Base-by-base conservation (phyloP, 2,797 vertebrate genomes). In the Anas capensis region DNA sequence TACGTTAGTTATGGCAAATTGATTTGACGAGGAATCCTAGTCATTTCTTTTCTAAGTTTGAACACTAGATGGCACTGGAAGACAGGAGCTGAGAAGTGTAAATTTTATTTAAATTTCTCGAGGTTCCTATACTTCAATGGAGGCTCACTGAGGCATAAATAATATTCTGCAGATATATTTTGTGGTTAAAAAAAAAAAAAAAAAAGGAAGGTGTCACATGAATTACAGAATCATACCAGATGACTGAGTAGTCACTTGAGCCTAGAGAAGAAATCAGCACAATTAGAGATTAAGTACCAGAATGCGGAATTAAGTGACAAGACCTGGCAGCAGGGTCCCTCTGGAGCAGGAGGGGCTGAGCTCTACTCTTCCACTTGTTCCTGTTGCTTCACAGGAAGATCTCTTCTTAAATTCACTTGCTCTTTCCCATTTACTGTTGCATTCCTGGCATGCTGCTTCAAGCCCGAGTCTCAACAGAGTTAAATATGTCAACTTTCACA, bases 31-130 rank as follows among this genome's bases (percentile, higher is more conserved):
- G 17, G 42, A 72, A 62, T 64, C 34, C 8, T 27, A 21, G 31
- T 62, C 51, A 29, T 10, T 19, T 27, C 7, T 54, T 31, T 80
- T 82, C 56, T 53, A 40, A 0, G 4, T 2, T 0, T 8, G 34
- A 60, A 29, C 96, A 80, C 80, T 88, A 96, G 96, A 88, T 95
- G 96, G 91, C 96, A 94, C 11, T 66, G 23, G 72, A 79, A 90
- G 94, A 95, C 81, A 94, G 70, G 60, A 56, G 51, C 82, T 69
- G 61, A 11, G 26, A 11, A 2, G 0, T 14, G n/a, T 38, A 75
- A 83, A 27, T 17, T 7, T 12, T 54, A 23, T 33, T 48, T 48
- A 24, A 29, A 42, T 69, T 78, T 82, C 11, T 46, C 4, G 29
- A 17, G 6, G 4, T 31, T 62, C 0, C 4, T 2, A 27, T 44